Base-by-base conservation (phyloP, 2,797 vertebrate genomes). In the Ctenopoma multispine region DNA sequence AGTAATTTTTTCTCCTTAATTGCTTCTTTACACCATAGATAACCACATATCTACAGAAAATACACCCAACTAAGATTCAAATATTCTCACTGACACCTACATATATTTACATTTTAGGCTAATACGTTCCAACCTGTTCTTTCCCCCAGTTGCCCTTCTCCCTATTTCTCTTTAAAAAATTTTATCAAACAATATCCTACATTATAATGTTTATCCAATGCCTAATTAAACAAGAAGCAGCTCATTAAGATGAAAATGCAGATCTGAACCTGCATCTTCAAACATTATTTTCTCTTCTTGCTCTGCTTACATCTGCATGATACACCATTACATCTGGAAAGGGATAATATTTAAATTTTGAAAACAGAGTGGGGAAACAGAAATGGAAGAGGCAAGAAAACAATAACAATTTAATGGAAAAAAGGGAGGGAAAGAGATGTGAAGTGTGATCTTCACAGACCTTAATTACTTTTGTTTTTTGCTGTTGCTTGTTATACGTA, bases 401-500 rank as follows among this genome's bases (percentile, higher is more conserved):
- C 31, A 55, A 57, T 44, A 13, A 58, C 50, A 58, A 59, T 59
- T 66, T 43, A 47, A 61, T 67, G 51, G 46, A 27, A 60, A 46
- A 41, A 21, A 69, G 38, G 11, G 13, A 64, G 63, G 34, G 12
- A 46, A 40, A 60, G 61, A 57, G 68, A 81, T 10, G 31, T 73
- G 62, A 66, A 80, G 58, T 53, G 65, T 83, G 50, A 66, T 81
- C 60, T 61, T 60, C 58, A 59, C 14, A 13, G 54, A 72, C 59
- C 71, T 79, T 89, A 88, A 90, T 89, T 83, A 86, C 71, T 76
- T 80, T 85, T 83, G 43, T n/a, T 44, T 18, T 18, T 44, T 18
- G 5, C 15, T 58, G 48, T 14, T 27, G 63, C 43, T 41, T 62
- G 57, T 80, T 74, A 70, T 69, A 72, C 47, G 73, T 41, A 48